Evolutionary conservation across 1,140 invertebrate genomes (phyloP).

Genomic region (Trissolcus basalis): DNA sequence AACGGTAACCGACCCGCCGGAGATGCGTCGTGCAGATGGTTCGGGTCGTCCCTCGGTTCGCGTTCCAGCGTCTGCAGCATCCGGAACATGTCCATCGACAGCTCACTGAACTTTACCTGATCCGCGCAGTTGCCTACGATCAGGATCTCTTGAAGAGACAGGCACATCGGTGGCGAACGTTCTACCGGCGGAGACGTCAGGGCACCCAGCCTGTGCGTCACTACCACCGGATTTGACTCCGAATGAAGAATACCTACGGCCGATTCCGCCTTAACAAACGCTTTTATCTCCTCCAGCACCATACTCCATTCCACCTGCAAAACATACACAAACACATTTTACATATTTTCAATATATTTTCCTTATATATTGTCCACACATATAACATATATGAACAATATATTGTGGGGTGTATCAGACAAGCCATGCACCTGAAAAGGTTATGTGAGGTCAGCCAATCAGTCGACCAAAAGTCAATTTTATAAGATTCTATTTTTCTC

Average conservation of each 20-base stretch:
- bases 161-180: slow-evolving; percentile 88
- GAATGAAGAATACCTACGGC: slow-evolving; percentile 91
- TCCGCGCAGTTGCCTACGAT: slow-evolving; percentile 95
- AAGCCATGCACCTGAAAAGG: too few relatives aligned
- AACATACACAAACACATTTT: neutral
- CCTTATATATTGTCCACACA: too few relatives aligned
- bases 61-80: slow-evolving; percentile 96
- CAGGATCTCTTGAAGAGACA: slow-evolving; percentile 94
- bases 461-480: too few relatives aligned
- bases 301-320: slow-evolving; percentile 91
- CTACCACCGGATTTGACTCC: slow-evolving; percentile 87
- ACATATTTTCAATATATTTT: neutral
- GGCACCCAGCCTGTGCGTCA: slow-evolving; percentile 90
- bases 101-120: slow-evolving; percentile 98
- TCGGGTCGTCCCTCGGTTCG: slow-evolving; percentile 90
- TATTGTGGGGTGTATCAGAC: too few relatives aligned
- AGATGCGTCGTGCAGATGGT: slow-evolving; percentile 90
- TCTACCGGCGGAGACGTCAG: slow-evolving; percentile 92
- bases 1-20: slow-evolving; percentile 86
- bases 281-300: slow-evolving; percentile 95
- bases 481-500: too few relatives aligned
- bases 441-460: too few relatives aligned
- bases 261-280: slow-evolving; percentile 95
- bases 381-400: too few relatives aligned
- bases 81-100: slow-evolving; percentile 98